Percentiles rank a stretch among this genome's conserved stretches.
Conservation (phyloP, 2,113 vertebrate genomes). For the Arvicanthis niloticus region DNA sequence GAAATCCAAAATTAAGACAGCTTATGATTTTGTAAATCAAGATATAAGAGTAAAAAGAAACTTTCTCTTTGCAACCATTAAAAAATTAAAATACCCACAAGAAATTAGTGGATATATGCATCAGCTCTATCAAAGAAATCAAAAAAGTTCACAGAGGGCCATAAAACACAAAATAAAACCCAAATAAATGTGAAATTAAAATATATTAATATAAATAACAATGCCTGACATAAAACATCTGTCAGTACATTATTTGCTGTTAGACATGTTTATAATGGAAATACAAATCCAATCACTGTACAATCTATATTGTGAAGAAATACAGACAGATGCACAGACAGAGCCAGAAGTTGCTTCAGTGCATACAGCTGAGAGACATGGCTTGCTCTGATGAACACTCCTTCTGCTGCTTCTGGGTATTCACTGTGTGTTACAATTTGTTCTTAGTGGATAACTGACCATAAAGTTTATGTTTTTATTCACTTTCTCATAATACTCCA, state of each 20-base stretch:
- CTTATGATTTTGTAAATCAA: neutral
- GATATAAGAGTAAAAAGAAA: neutral
- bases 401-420: neutral
- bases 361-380: neutral
- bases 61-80: neutral
- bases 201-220: neutral
- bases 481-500: neutral
- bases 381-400: neutral
- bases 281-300: neutral
- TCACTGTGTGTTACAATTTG: neutral
- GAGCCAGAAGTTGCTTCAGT: neutral
- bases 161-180: constrained; percentile 47
- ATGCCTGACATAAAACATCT: neutral
- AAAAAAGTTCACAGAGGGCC: neutral
- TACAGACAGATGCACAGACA: rapidly evolving
- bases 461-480: neutral
- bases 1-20: neutral
- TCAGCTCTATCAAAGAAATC: neutral
- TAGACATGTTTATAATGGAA: neutral
- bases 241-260: neutral
- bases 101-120: neutral
- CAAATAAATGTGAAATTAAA: neutral
- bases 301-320: neutral
- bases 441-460: neutral
- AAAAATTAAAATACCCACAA: neutral